A percentile compares a stretch with the other conserved stretches of the same genome.
Evolutionary conservation across 2,113 vertebrate genomes (phyloP).

Genomic region (Hoplias malabaricus): DNA sequence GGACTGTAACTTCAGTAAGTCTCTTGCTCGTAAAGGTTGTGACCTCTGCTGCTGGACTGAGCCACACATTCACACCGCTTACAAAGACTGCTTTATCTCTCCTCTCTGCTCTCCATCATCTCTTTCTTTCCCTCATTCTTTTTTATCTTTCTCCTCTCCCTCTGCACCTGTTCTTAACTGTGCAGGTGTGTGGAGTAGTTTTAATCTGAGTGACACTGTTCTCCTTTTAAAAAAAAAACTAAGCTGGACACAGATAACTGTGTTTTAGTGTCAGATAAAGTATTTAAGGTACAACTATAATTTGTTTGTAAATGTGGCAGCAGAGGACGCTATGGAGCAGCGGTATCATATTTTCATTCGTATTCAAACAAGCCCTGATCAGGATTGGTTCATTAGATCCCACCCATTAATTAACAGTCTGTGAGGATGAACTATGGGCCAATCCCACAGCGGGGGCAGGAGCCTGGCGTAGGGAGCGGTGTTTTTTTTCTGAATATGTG

Average conservation of each 20-base stretch:
- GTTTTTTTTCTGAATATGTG: background rate
- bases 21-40: background rate
- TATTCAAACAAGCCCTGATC: too few species aligned
- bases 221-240: too few species aligned
- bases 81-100: background rate
- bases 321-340: background rate
- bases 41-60: slow-evolving; percentile 3
- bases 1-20: too few species aligned
- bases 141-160: too few species aligned
- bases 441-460: background rate
- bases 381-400: too few species aligned
- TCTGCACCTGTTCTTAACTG: background rate
- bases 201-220: too few species aligned
- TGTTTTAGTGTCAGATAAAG: too few species aligned
- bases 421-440: background rate
- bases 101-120: background rate
- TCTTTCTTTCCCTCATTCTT: background rate
- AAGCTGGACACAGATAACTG: too few species aligned
- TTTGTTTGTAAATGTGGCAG: background rate
- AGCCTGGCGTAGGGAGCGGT: background rate
- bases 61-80: background rate
- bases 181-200: background rate
- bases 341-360: too few species aligned
- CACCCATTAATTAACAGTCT: background rate
- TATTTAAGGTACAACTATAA: too few species aligned